Base-by-base conservation (phyloP, 2,113 vertebrate genomes). In the Cyprichromis sp. region DNA sequence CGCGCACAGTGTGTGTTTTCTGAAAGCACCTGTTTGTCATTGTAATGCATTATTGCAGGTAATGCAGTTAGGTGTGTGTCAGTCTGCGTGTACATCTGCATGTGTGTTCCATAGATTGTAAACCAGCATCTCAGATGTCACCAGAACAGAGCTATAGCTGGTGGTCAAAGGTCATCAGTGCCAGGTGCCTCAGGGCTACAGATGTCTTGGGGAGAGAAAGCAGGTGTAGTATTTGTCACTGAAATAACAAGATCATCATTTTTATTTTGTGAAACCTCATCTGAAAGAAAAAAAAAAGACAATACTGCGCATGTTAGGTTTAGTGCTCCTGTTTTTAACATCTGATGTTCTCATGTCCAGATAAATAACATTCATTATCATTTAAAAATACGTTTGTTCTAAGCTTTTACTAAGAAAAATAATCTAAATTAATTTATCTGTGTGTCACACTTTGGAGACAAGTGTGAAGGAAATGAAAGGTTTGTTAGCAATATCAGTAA, bases 181-280 rank as follows among this genome's bases (percentile, higher is more conserved):
- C 92, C 94, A 95, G 92, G 95, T 96, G 94, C 95, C 86, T 85
- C 73, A n/a, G 14, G 81, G 82, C 85, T 90, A 71, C 84, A 90
- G 87, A 93, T 91, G 88, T 84, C 55, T 57, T 26, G 47, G 87
- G 87, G 42, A 53, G 59, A 73, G 55, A 42, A 31, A 82, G 87
- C 93, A 94, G 93, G 94, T 94, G 92, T 52, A 82, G 79, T 1
- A 7, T 50, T 71, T 54, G 53, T 80, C 7, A 26, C 79, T 68
- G 12, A 81, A 78, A 89, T 50, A 76, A 57, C 12, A 47, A 45
- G 29, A 29, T 4, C 45, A 5, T 85, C 2, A 57, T 71, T 73
- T 71, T 19, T 80, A 5, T 53, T 82, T 66, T 38, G 5, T 5
- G 8, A 54, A 61, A 63, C 4, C 1, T 38, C 21, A 21, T 9